Percentiles rank a stretch among this genome's conserved stretches.
Conservation (phyloP, 1,140 invertebrate genomes). For the Diabrotica virgifera region DNA sequence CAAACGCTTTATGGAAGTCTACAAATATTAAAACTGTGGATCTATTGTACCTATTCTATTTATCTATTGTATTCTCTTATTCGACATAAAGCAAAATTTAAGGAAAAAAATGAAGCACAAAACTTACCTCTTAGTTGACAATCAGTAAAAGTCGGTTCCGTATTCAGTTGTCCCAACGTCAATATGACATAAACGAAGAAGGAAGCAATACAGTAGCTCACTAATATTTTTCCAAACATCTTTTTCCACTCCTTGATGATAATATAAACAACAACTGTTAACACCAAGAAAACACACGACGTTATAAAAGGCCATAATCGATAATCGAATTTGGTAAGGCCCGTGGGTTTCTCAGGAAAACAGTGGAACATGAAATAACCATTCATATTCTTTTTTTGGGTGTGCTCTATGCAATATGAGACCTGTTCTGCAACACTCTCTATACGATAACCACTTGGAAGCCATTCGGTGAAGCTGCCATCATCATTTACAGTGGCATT, state of each 20-base stretch:
- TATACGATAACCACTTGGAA: conserved; percentile 3
- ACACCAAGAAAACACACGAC: conserved; percentile 44
- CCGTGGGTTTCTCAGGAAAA: neutral
- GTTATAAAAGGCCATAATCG: conserved; percentile 37
- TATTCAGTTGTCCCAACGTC: conserved; percentile 18
- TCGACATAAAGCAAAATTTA: no score
- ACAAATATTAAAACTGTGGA: no score
- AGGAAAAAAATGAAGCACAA: no score
- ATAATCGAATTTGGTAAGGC: conserved; percentile 27
- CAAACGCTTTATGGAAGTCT: no score
- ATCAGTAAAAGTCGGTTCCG: neutral
- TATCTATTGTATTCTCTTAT: no score
- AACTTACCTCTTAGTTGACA: conserved; percentile 32
- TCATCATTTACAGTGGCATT: conserved; percentile 21
- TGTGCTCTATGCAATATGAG: conserved; percentile 34
- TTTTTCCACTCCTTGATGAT: conserved; percentile 42
- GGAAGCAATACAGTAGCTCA: conserved; percentile 44
- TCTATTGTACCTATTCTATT: no score
- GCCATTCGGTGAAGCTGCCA: conserved; percentile 21
- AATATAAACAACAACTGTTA: conserved; percentile 45
- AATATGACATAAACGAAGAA: conserved; percentile 37
- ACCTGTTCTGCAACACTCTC: conserved; percentile 9
- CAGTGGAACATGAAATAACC: conserved; percentile 27
- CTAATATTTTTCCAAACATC: conserved; percentile 45
- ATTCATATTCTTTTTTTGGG: conserved; percentile 16